These are phyloP conservation scores for Polyodon spathula DNA, from an alignment of 2,113 vertebrate species.

Conservation along the genomic window DNA sequence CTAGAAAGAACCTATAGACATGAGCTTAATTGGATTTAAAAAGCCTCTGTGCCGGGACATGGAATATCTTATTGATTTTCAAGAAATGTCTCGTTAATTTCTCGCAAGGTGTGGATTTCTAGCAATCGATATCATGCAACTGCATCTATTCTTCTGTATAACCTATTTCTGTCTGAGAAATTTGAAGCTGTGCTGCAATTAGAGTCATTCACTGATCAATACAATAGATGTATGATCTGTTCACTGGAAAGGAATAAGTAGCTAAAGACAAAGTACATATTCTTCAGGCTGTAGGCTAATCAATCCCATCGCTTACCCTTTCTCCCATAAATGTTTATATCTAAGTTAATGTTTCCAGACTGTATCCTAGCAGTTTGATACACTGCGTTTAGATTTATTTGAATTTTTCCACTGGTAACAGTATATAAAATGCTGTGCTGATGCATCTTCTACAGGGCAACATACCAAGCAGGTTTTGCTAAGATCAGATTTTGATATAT, in stretches of 20 bases:
- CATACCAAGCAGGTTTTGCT: too few relatives aligned
- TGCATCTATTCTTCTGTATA: constrained; percentile 63
- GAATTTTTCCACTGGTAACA: too few relatives aligned
- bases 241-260: constrained; percentile 50
- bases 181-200: constrained; percentile 51
- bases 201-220: constrained; percentile 54
- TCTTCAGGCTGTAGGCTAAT: constrained; percentile 53
- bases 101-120: constrained; percentile 56
- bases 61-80: constrained; percentile 52
- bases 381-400: neutral
- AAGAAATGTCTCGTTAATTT: constrained; percentile 65
- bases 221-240: constrained; percentile 48
- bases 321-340: constrained; percentile 15
- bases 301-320: constrained; percentile 30
- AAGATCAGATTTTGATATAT: neutral
- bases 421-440: neutral
- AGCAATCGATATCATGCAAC: constrained; percentile 50
- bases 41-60: constrained; percentile 21
- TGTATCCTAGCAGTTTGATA: neutral
- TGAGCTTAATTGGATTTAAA: constrained; percentile 17
- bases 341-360: constrained; percentile 16
- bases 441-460: too few relatives aligned
- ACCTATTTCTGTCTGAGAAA: constrained; percentile 61
- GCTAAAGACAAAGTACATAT: constrained; percentile 36
- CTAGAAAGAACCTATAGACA: neutral